Base-by-base conservation (phyloP, 53 echinoderm and acorn worm species). In the Luidia sarsii region DNA sequence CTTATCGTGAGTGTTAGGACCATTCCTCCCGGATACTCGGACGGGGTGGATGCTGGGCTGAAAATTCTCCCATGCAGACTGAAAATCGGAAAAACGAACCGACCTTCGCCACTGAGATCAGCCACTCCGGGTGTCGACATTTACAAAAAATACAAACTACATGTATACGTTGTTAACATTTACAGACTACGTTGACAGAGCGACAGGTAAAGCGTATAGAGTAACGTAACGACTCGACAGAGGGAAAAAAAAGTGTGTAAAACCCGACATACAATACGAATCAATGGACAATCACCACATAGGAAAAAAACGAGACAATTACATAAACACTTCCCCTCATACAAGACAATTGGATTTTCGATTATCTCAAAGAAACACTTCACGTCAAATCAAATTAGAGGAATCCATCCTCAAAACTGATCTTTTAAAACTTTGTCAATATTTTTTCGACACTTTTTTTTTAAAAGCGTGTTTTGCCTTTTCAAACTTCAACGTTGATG, bases 161-260 rank as follows among this genome's bases (percentile, higher is more conserved):
- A 32, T n/a, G n/a, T n/a, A n/a, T n/a, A n/a, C n/a, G n/a, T 41
- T 41, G 41, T 41, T 41, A 41, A 41, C 41, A 41, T 45, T 45
- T 18, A 66, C 43, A 82, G 68, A 82, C 38, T 82, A 82, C 68
- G 20, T 28, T 57, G 46, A 69, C 68, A 80, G 70, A 69, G 69
- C 70, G 66, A 87, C 79, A 80, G 51, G 66, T 73, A 80, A n/a
- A 57, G 79, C 87, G 61, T 63, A 61, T n/a, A 87, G 64, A 79
- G 75, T 75, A 85, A 74, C 65, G 37, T 64, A 81, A 20, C 34
- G 67, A 81, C 66, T 32, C 27, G n/a, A 19, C 39, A 60, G 54
- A 73, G 48, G n/a, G n/a, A n/a, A 64, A 50, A 77, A 85, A 54
- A 48, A 54, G 39, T 37, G 32, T 13, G 21, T 53, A 33, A 57